phyloP scores from a whole-genome alignment of 1,140 invertebrate genomes.

The Zaprionus gabonicus region DNA sequence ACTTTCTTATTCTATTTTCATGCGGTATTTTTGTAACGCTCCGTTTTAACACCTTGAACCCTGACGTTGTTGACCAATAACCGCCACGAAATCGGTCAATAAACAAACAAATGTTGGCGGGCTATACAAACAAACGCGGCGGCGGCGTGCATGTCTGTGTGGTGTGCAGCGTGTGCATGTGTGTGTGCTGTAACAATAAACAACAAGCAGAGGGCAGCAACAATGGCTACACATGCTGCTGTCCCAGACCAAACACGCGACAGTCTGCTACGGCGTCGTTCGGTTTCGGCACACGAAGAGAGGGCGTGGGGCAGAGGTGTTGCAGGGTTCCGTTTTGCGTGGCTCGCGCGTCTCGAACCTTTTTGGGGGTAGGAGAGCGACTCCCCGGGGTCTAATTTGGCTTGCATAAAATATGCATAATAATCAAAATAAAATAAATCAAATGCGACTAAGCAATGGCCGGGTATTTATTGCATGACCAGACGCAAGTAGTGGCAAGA shows the following conservation, averaged over 20 bases:
- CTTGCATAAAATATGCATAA: slow-evolving; percentile 75
- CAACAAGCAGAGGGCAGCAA: slow-evolving; percentile 55
- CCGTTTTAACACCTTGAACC: slow-evolving; percentile 47
- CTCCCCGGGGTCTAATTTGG: slow-evolving; percentile 57
- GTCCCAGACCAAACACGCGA: slow-evolving; percentile 42
- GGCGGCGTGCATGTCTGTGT: background rate
- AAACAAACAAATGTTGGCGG: slow-evolving; percentile 81
- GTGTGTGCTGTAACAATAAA: slow-evolving; percentile 72
- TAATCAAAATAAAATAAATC: slow-evolving; percentile 82
- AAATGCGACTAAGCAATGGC: slow-evolving; percentile 63
- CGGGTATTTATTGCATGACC: slow-evolving; percentile 62
- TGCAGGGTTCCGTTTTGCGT: background rate
- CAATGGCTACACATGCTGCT: slow-evolving; percentile 58
- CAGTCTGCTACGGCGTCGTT: slow-evolving; percentile 23
- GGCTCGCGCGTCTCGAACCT: slow-evolving; percentile 24
- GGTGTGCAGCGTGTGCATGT: slow-evolving; percentile 52
- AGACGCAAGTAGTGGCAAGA: slow-evolving; percentile 31
- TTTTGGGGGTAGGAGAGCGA: background rate
- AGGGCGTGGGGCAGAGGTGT: background rate
- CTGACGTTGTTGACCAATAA: slow-evolving; percentile 59
- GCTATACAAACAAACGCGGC: slow-evolving; percentile 62
- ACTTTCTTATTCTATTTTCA: slow-evolving; percentile 11
- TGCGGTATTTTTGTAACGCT: slow-evolving; percentile 22
- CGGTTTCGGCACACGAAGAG: background rate
- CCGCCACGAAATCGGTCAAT: slow-evolving; percentile 80